phyloP scores from a whole-genome alignment of 1,140 invertebrate species.

The Drosophila ambigua region DNA sequence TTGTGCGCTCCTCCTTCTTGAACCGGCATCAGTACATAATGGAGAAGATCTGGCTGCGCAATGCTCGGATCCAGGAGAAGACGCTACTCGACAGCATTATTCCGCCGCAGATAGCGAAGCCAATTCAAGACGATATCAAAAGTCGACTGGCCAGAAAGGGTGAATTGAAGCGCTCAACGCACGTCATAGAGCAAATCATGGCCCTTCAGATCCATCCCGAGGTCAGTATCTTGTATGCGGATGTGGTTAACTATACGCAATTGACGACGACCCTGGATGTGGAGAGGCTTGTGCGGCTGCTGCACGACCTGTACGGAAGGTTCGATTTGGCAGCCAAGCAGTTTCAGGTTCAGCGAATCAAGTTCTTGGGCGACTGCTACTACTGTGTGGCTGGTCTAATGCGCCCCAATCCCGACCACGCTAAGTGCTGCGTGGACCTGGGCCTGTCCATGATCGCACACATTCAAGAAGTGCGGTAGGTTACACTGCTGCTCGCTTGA shows the following conservation, averaged over 20 bases:
- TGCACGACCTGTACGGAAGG: slow-evolving; percentile 96
- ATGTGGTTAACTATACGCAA: slow-evolving; percentile 97
- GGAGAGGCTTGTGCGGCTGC: slow-evolving; percentile 92
- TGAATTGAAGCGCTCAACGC: not conserved
- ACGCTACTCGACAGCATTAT: slow-evolving; percentile 94
- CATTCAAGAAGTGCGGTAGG: slow-evolving; percentile 89
- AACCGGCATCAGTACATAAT: slow-evolving; percentile 93
- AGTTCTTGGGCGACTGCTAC: slow-evolving; percentile 96
- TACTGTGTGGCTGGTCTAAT: slow-evolving; percentile 95
- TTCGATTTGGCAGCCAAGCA: slow-evolving; percentile 94
- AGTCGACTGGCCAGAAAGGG: slow-evolving; percentile 65
- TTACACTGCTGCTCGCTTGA: not conserved
- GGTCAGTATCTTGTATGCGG: slow-evolving; percentile 97
- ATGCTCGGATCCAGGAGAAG: slow-evolving; percentile 93
- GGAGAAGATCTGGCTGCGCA: slow-evolving; percentile 91
- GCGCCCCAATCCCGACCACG: slow-evolving; percentile 89
- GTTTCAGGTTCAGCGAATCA: slow-evolving; percentile 91
- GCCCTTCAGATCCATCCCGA: slow-evolving; percentile 94
- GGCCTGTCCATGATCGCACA: slow-evolving; percentile 96
- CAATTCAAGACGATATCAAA: slow-evolving; percentile 90
- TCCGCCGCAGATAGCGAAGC: slow-evolving; percentile 92
- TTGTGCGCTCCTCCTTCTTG: slow-evolving; percentile 92
- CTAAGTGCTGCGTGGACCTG: slow-evolving; percentile 93
- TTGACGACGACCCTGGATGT: slow-evolving; percentile 92
- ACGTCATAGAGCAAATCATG: slow-evolving; percentile 87